Evolutionary conservation across 2,113 vertebrate species (phyloP), one percentile per base, ranked within the genome.

Genomic region (Paracanthobrama guichenoti): DNA sequence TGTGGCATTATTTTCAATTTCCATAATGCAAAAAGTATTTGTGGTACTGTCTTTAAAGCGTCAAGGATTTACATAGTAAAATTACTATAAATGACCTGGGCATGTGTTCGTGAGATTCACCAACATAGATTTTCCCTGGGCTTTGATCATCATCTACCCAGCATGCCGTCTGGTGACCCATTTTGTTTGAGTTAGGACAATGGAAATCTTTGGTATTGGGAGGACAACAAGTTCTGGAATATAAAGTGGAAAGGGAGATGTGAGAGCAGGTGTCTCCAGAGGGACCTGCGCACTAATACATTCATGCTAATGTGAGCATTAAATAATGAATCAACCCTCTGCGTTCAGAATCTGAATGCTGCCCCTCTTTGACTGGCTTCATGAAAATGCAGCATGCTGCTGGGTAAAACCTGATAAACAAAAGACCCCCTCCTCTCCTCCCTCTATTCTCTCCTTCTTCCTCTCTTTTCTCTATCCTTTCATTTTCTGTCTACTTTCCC

Each of bases 271-370:
- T 69, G 72, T 81, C 39, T 82, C 83, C 78, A 72, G 18, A 50
- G 76, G 81, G 64, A 81, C 50, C 83, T 39, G 64, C 79, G 12
- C 73, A 59, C 86, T 84, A 73, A 83, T 86, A 83, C 72, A 69
- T 86, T 85, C 82, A 84, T 89, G 88, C 85, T 87, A 87, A 89
- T 87, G 82, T 78, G 46, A 53, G 84, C 86, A 82, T 87, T 89
- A 89, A 87, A 87, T 86, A 87, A 89, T 89, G 77, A 82, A 89
- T 86, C 67, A 74, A 74, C 59, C 64, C 26, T 42, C 64, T 31
- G 44, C 26, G 73, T 31, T 82, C 74, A 66, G 86, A 88, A 85
- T 89, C 79, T 67, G 62, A 86, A 86, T 85, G 64, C 59, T 13
- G 71, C 59, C 14, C 59, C 69, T 74, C 13, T 73, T 73, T 62